Evolutionary conservation across 1,140 invertebrate species (phyloP).

Genomic region (Drosophila nigrodunni): DNA sequence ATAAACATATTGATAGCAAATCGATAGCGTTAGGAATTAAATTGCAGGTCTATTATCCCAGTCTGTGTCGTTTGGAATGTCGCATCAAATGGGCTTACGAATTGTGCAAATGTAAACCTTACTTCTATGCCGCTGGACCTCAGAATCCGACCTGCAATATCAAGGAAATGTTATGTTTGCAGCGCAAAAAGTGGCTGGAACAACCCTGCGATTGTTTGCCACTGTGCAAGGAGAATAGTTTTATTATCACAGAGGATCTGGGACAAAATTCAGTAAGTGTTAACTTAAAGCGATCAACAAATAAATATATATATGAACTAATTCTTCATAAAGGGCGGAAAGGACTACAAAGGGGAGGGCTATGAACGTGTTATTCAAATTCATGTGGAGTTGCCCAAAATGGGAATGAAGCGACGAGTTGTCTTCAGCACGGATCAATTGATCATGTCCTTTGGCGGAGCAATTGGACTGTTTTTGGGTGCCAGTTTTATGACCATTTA

Average conservation of each 20-base stretch:
- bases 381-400: conserved; percentile 64
- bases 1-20: neutral
- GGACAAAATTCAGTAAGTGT: conserved; percentile 50
- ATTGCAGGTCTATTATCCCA: conserved; percentile 65
- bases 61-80: conserved; percentile 73
- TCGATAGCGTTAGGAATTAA: neutral
- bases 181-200: conserved; percentile 59
- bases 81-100: conserved; percentile 63
- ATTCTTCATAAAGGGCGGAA: conserved; percentile 30
- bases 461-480: conserved; percentile 77
- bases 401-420: conserved; percentile 75
- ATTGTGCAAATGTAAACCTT: conserved; percentile 73
- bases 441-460: conserved; percentile 78
- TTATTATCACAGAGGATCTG: conserved; percentile 48
- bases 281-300: neutral
- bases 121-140: conserved; percentile 63
- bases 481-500: conserved; percentile 80
- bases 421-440: conserved; percentile 79
- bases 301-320: too few species aligned
- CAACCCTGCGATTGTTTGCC: conserved; percentile 59
- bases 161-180: conserved; percentile 65
- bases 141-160: conserved; percentile 54
- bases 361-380: conserved; percentile 71
- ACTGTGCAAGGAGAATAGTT: conserved; percentile 61
- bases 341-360: conserved; percentile 42